Conservation (phyloP, 2,113 vertebrate genomes). For the Dicaeum eximium region DNA sequence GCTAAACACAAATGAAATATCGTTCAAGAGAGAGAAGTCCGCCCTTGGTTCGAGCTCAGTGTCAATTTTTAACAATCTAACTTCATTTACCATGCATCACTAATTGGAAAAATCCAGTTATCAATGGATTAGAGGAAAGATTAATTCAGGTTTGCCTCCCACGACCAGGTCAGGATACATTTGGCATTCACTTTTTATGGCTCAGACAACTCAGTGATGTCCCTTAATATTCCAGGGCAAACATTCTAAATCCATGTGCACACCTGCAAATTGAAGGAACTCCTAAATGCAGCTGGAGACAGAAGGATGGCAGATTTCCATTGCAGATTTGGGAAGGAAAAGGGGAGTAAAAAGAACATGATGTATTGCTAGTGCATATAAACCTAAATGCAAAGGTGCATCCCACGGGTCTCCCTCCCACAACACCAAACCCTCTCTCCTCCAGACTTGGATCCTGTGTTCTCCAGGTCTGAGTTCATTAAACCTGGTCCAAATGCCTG, state of each 20-base stretch:
- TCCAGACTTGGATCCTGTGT: background rate
- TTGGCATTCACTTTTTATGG: background rate
- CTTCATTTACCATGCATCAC: background rate
- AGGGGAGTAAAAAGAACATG: background rate
- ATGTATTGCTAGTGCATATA: background rate
- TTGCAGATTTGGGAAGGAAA: background rate
- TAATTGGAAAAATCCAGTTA: background rate
- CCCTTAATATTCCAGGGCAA: constrained; percentile 7
- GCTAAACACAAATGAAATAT: background rate
- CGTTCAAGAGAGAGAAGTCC: background rate
- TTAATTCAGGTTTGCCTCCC: background rate
- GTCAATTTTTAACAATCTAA: background rate
- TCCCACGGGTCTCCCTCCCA: background rate
- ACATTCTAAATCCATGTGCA: background rate
- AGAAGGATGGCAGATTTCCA: background rate
- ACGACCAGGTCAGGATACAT: background rate
- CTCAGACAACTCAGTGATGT: background rate
- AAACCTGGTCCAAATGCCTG: background rate
- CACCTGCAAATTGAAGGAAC: background rate
- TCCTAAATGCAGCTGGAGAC: background rate
- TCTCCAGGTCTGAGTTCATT: background rate
- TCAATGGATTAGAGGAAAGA: background rate
- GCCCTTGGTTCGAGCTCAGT: background rate
- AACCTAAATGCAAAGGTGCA: background rate
- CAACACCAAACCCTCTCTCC: background rate